A percentile compares a stretch with the other conserved stretches of the same genome.
Conservation (phyloP, 2,888 invertebrate genomes). For the Candidula unifasciata region DNA sequence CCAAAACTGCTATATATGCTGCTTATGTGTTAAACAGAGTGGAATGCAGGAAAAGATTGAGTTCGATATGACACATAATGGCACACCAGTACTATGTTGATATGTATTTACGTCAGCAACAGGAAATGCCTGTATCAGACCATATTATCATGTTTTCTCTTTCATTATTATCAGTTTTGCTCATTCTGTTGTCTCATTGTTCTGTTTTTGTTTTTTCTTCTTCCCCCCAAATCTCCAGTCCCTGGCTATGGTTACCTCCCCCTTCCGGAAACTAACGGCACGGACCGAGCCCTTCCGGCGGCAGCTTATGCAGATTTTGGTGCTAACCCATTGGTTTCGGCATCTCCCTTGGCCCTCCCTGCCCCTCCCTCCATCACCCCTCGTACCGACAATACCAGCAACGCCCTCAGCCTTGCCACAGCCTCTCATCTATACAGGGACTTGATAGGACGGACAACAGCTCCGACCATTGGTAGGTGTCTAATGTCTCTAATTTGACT, state of each 20-base stretch:
- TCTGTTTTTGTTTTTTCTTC: not conserved
- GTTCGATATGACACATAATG: no score
- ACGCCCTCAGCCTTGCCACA: constrained; percentile 47
- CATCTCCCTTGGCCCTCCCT: constrained; percentile 39
- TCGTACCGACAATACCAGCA: constrained; percentile 29
- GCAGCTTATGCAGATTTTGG: constrained; percentile 50
- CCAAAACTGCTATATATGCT: no score
- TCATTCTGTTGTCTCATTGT: no score
- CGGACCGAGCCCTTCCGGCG: constrained; percentile 35
- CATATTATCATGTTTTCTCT: no score
- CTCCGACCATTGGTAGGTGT: constrained; percentile 33
- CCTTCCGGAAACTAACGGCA: constrained; percentile 27
- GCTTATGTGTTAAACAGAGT: no score
- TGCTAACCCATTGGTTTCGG: constrained; percentile 31
- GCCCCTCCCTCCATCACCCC: constrained; percentile 36
- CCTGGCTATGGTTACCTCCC: constrained; percentile 53
- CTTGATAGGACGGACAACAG: constrained; percentile 30
- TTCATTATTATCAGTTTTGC: no score
- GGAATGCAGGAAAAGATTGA: no score
- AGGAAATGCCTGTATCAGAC: no score
- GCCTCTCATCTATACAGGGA: constrained; percentile 43
- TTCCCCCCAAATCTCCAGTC: constrained; percentile 31
- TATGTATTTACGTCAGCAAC: no score
- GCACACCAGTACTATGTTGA: no score
- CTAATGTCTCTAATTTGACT: not conserved